Evolutionary conservation across 2,797 vertebrate genomes (phyloP).

Genomic region (Sparus aurata): DNA sequence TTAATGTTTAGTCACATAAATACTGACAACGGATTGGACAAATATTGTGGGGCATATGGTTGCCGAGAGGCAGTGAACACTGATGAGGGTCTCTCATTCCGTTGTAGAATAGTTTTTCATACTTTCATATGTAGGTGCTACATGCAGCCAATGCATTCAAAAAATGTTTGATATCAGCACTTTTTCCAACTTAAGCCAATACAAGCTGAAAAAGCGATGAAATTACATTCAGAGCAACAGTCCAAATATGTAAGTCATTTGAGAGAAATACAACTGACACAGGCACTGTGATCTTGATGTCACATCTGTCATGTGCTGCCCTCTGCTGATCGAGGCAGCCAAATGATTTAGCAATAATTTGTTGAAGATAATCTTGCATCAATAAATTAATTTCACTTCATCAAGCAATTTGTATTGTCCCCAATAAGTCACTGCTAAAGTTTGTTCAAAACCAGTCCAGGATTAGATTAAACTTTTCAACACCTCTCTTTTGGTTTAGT

Average conservation of each 20-base stretch:
- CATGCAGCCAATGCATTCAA: constrained; percentile 41
- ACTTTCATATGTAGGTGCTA: constrained; percentile 28
- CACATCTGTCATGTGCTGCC: constrained; percentile 37
- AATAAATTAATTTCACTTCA: constrained; percentile 63
- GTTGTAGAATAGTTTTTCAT: constrained; percentile 46
- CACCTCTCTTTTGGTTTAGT: constrained; percentile 38
- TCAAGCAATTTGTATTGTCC: constrained; percentile 68
- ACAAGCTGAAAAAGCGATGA: constrained; percentile 39
- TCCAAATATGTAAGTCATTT: constrained; percentile 38
- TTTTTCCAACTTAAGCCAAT: constrained; percentile 44
- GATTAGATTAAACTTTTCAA: constrained; percentile 62
- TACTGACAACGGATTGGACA: not conserved
- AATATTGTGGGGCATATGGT: constrained; percentile 13
- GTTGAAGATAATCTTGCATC: constrained; percentile 61
- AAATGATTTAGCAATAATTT: constrained; percentile 70
- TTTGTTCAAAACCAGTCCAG: constrained; percentile 36
- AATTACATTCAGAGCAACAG: constrained; percentile 48
- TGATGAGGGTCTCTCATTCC: constrained; percentile 21
- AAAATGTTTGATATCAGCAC: constrained; percentile 56
- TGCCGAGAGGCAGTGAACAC: constrained; percentile 28
- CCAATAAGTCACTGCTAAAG: constrained; percentile 41
- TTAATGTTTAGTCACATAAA: not conserved
- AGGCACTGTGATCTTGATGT: constrained; percentile 38
- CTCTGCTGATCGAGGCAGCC: constrained; percentile 51
- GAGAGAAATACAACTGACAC: constrained; percentile 49